phyloP scores from a whole-genome alignment of 2,797 vertebrate genomes.

The Melanotaenia trifasciata region DNA sequence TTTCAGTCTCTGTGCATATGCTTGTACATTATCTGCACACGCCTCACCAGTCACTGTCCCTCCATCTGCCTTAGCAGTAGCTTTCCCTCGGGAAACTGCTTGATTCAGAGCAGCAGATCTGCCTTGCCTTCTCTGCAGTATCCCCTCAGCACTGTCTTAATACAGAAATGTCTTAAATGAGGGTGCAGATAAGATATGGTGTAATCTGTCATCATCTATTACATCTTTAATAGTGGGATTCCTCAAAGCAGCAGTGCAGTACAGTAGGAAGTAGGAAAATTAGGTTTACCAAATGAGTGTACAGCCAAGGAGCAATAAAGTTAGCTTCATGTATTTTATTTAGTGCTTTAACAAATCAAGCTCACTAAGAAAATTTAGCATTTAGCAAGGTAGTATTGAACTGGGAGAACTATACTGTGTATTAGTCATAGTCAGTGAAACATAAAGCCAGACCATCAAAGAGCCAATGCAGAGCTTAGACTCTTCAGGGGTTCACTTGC shows the following conservation, averaged over 20 bases:
- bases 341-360: background rate
- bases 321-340: conserved; percentile 20
- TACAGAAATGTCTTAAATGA: conserved; percentile 38
- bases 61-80: conserved; percentile 40
- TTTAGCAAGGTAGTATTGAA: background rate
- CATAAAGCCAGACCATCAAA: conserved; percentile 41
- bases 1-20: conserved; percentile 40
- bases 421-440: conserved; percentile 20
- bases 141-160: conserved; percentile 41
- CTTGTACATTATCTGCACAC: conserved; percentile 43
- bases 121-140: conserved; percentile 46
- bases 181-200: conserved; percentile 41
- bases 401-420: background rate
- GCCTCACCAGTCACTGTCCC: conserved; percentile 56
- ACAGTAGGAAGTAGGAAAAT: conserved; percentile 4
- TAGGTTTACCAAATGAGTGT: conserved; percentile 14
- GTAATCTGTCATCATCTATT: conserved; percentile 47
- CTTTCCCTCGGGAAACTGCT: conserved; percentile 45
- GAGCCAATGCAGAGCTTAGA: conserved; percentile 27
- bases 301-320: background rate
- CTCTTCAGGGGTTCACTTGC: conserved; percentile 36
- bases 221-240: conserved; percentile 39
- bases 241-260: conserved; percentile 16
- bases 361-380: background rate
- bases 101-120: conserved; percentile 45